phyloP scores from a whole-genome alignment of 2,113 vertebrate genomes.

The Tringa solitaria region DNA sequence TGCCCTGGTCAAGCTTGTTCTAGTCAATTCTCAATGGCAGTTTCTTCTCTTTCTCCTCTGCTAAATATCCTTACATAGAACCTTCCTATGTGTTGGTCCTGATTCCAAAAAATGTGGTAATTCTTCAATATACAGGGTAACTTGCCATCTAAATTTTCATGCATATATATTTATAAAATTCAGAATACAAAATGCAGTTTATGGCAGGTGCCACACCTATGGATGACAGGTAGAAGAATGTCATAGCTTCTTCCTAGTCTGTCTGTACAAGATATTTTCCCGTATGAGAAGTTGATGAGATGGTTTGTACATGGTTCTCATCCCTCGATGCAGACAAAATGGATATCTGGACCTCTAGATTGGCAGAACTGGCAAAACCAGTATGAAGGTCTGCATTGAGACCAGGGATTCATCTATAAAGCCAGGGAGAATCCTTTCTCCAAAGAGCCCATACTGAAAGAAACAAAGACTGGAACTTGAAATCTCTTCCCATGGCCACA shows the following conservation, averaged over 20 bases:
- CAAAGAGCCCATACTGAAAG: not conserved
- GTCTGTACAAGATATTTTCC: not conserved
- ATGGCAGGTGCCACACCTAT: not conserved
- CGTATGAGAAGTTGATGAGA: not conserved
- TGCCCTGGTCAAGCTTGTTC: not conserved
- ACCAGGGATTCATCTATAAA: not conserved
- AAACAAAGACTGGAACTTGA: not conserved
- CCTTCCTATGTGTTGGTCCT: not conserved
- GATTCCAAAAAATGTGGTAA: not conserved
- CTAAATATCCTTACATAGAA: not conserved
- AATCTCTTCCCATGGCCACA: not conserved
- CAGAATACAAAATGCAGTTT: not conserved
- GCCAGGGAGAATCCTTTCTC: not conserved
- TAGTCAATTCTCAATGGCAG: not conserved
- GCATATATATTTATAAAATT: not conserved
- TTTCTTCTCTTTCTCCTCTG: not conserved
- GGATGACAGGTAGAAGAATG: not conserved
- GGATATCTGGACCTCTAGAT: not conserved
- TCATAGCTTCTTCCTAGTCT: not conserved
- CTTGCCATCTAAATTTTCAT: not conserved
- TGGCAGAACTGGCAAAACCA: not conserved
- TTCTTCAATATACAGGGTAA: not conserved
- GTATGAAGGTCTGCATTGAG: not conserved
- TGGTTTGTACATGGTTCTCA: rapidly evolving
- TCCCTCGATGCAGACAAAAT: not conserved